Evolutionary conservation across 2,888 invertebrate species (phyloP), one percentile per base, ranked within the genome.

Genomic region (Podotricha telesiphe): DNA sequence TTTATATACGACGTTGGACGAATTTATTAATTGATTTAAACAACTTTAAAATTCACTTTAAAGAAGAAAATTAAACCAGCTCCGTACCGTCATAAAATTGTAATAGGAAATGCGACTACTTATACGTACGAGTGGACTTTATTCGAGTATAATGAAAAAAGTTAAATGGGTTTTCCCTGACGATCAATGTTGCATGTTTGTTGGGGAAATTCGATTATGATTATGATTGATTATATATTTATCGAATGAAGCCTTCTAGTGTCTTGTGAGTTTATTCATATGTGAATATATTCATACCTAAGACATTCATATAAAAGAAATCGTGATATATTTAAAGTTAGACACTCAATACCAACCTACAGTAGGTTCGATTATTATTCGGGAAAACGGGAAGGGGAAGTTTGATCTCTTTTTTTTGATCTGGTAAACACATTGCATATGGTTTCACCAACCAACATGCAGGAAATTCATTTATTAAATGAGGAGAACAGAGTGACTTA

Each of bases 121-220:
- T 53, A 67, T 13, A 62, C 37, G 61, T 51, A 28, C 61, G 45
- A 53, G 53, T 47, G 34, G 61, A n/a, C n/a, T 59, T 62, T 62
- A 62, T 62, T 62, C 51, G 51, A 61, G 42, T 59, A 47, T 67
- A 67, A 67, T 67, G 61, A 61, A 61, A 67, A 66, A 67, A 61
- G 51, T 67, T 61, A 61, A 67, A 61, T 59, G 45, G 67, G 51
- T 50, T 61, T 19, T 34, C 61, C 19, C 8, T 11, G n/a, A 28
- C 45, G 19, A 67, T 53, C 47, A 51, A 61, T 45, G 53, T 67
- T 67, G 58, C 58, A 22, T 55, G 55, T 55, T 55, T 55, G 37
- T 11, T 5, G 15, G 22, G 20, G n/a, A 22, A 42, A 58, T 45
- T 45, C 45, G 45, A 45, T 22, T 45, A 22, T 59, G 42, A 59